A percentile compares a stretch with the other conserved stretches of the same genome.
Conservation (phyloP, 2,888 invertebrate genomes). For the Drosophila falleni region DNA sequence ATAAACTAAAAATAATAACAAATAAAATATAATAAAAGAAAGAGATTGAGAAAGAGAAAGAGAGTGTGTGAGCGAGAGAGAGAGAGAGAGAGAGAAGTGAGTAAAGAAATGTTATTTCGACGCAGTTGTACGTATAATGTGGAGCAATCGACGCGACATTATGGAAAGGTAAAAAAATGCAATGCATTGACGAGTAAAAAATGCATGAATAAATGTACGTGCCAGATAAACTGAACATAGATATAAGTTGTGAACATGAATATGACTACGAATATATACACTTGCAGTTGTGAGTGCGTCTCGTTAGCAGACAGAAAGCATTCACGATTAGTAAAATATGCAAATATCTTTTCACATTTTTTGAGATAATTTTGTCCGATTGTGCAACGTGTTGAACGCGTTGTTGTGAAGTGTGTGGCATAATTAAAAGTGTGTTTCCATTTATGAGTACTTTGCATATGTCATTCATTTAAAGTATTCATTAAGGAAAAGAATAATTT, state of each 20-base stretch:
- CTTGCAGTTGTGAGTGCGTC: constrained; percentile 1
- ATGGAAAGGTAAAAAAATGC: constrained; percentile 82
- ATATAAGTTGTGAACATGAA: constrained; percentile 24
- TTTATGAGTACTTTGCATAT: constrained; percentile 10
- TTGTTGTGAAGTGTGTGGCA: constrained; percentile 86
- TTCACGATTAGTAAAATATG: constrained; percentile 19
- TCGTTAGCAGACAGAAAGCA: constrained; percentile 15
- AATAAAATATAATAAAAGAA: constrained; percentile 2
- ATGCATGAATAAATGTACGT: constrained; percentile 59
- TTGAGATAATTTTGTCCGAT: constrained; percentile 83
- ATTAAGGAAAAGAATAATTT: not conserved
- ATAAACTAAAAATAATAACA: not conserved
- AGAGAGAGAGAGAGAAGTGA: not conserved
- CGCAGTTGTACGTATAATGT: constrained; percentile 84
- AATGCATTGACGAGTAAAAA: constrained; percentile 14
- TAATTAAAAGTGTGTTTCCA: constrained; percentile 3
- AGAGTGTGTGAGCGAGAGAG: not conserved
- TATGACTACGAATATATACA: constrained; percentile 8
- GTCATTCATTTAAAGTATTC: constrained; percentile 9
- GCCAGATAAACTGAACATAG: constrained; percentile 28
- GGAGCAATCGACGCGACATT: constrained; percentile 84
- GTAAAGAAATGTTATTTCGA: constrained; percentile 81
- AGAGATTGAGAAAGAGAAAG: not conserved
- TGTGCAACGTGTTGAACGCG: constrained; percentile 87
- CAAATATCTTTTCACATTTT: constrained; percentile 45